phyloP scores from a whole-genome alignment of 2,797 vertebrate species.

The Chanos chanos region DNA sequence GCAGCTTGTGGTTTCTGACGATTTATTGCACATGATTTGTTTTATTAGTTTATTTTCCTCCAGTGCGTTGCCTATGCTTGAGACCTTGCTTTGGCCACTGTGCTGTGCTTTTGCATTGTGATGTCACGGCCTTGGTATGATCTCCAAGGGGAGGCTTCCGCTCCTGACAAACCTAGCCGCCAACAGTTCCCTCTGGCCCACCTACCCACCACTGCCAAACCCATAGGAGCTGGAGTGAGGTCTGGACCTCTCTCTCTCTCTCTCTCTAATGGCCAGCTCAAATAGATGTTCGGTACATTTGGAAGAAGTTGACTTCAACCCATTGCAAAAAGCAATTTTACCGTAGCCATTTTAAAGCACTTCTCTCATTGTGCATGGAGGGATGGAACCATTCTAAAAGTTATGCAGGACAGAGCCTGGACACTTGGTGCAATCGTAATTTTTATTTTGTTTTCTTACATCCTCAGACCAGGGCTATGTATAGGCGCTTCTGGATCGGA shows the following conservation, averaged over 20 bases:
- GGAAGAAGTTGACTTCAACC: slow-evolving; percentile 38
- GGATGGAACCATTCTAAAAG: neutral
- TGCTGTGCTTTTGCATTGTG: slow-evolving; percentile 40
- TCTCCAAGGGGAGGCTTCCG: slow-evolving; percentile 38
- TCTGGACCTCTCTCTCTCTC: slow-evolving; percentile 39
- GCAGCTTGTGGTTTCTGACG: slow-evolving; percentile 35
- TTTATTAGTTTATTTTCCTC: slow-evolving; percentile 50
- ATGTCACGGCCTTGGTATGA: slow-evolving; percentile 41
- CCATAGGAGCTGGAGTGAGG: too few species aligned
- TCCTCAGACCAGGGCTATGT: too few species aligned
- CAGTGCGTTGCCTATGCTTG: slow-evolving; percentile 40
- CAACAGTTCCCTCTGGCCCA: slow-evolving; percentile 18
- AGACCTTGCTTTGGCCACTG: slow-evolving; percentile 36
- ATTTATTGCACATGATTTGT: slow-evolving; percentile 47
- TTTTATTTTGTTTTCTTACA: too few species aligned
- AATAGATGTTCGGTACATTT: slow-evolving; percentile 52
- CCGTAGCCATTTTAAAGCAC: too few species aligned
- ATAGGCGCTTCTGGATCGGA: too few species aligned
- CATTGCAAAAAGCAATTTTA: too few species aligned
- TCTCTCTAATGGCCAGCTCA: slow-evolving; percentile 47
- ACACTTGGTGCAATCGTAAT: too few species aligned
- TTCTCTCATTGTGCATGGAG: too few species aligned
- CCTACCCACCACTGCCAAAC: too few species aligned
- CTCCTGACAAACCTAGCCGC: slow-evolving; percentile 26
- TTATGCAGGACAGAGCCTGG: too few species aligned